Evolutionary conservation across 1,140 invertebrate species (phyloP).

Genomic region (Drosophila willistoni): DNA sequence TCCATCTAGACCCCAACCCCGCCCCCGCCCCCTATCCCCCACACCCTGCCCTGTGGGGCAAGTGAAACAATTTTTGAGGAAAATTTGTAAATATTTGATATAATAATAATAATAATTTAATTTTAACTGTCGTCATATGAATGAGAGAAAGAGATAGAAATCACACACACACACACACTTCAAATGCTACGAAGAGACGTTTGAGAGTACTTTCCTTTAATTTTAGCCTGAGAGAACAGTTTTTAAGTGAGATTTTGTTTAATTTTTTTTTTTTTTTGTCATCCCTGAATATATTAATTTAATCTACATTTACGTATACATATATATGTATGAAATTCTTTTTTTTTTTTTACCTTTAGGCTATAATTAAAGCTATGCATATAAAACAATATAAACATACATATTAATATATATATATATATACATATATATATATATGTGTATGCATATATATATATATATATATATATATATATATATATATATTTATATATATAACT

Average conservation of each 20-base stretch:
- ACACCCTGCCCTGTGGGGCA: neutral
- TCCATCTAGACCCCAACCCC: neutral
- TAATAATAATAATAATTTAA: conserved; percentile 3
- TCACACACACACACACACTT: conserved; percentile 10
- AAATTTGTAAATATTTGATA: conserved; percentile 10
- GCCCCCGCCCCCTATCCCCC: neutral
- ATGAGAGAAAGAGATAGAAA: conserved; percentile 13
- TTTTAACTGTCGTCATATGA: conserved; percentile 7
- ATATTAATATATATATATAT: neutral
- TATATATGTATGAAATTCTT: conserved; percentile 8
- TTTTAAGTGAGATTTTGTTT: conserved; percentile 6
- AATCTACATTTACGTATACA: conserved; percentile 5
- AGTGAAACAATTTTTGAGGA: neutral
- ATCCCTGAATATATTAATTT: conserved; percentile 7
- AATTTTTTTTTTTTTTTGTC: neutral
- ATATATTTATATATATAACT: neutral
- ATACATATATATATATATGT: neutral
- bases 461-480: neutral
- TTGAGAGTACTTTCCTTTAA: conserved; percentile 22
- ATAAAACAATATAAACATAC: neutral
- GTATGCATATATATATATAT: conserved; percentile 2
- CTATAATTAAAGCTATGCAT: conserved; percentile 2
- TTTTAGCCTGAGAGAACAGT: conserved; percentile 14
- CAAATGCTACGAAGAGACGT: neutral
- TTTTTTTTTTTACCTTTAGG: conserved; percentile 12